phyloP scores from a whole-genome alignment of 2,888 invertebrate species.

The Patella ulyssiponensis region DNA sequence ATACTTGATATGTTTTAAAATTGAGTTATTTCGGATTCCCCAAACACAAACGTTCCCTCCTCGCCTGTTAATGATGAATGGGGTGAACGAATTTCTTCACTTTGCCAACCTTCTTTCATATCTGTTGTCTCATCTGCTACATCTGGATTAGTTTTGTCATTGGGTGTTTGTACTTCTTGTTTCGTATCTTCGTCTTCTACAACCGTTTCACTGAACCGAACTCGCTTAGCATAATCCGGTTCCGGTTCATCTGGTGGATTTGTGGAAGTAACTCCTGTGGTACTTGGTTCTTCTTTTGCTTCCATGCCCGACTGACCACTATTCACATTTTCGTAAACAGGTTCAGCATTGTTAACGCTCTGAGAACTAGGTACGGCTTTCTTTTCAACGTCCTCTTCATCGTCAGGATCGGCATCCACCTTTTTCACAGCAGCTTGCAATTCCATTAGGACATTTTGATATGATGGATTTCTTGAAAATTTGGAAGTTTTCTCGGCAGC shows the following conservation, averaged over 20 bases:
- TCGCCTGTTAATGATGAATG: neutral
- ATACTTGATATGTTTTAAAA: neutral
- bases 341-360: neutral
- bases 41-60: neutral
- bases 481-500: neutral
- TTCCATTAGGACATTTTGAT: neutral
- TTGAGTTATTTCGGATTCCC: neutral
- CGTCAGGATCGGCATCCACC: neutral
- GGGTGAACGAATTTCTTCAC: neutral
- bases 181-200: conserved; percentile 42
- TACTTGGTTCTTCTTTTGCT: neutral
- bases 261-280: neutral
- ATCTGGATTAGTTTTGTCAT: neutral
- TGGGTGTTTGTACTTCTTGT: conserved; percentile 18
- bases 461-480: neutral
- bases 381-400: neutral
- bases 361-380: neutral
- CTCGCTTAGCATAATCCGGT: conserved; percentile 57
- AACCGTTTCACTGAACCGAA: conserved; percentile 47
- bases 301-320: neutral
- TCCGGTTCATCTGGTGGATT: conserved; percentile 44
- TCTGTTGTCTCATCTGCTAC: neutral
- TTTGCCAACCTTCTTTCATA: neutral
- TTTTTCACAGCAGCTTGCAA: neutral
- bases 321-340: neutral